Base-by-base conservation (phyloP, 1,140 invertebrate species). In the Formica exsecta region DNA sequence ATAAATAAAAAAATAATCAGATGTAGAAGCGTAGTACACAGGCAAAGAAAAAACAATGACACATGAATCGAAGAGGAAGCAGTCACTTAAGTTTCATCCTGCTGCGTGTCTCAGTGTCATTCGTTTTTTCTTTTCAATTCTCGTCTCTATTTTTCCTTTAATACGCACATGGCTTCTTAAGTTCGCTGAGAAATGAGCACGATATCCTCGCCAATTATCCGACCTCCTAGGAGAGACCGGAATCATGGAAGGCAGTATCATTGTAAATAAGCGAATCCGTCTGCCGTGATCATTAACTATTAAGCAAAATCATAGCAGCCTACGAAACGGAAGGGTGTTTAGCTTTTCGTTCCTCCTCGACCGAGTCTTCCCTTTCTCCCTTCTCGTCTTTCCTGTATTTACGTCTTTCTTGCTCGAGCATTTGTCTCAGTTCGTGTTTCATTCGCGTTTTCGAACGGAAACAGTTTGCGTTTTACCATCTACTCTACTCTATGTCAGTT, bases 31-130 rank as follows among this genome's bases (percentile, higher is more conserved):
- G 22, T 66, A 54, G 44, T 3, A 38, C 32, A 61, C 54, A 19
- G 38, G 76, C 68, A 89, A 87, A 51, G 32, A 83, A 81, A 80
- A 86, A 54, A 65, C 41, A 62, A 29, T 64, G 44, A 76, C 48
- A 86, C 87, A 75, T 83, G 70, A 89, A 86, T 89, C 87, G 61
- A 89, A 89, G 59, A 85, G 88, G 88, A 89, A 89, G 86, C 66
- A 73, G 57, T 59, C 83, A 65, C 48, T 86, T 85, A 83, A 38
- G 59, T 76, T 89, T 57, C 71, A 59, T n/a, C 77, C 59, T 83
- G 85, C 86, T 65, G 88, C 88, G 87, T 65, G 64, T 36, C 77
- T 88, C 85, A 57, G 83, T 51, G 48, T 75, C 75, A 86, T 77
- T 84, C 22, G 62, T 19, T 73, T 73, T 74, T 48, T 48, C 13